Evolutionary conservation across 2,888 invertebrate genomes (phyloP).

Genomic region (Amblyjoppa proteus): DNA sequence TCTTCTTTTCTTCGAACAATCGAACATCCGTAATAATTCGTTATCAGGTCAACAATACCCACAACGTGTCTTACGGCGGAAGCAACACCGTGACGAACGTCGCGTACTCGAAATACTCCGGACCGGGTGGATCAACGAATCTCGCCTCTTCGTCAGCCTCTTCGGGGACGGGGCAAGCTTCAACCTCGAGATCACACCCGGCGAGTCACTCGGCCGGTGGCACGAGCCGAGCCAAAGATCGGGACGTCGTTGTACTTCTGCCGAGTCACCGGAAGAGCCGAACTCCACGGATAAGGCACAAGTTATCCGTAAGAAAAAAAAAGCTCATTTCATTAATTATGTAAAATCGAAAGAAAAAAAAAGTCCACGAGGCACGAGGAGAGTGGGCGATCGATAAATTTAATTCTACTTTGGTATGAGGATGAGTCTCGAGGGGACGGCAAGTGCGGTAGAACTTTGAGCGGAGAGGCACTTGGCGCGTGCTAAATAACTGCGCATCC

Average conservation of each 20-base stretch:
- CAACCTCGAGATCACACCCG: slow-evolving; percentile 70
- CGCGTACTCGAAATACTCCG: slow-evolving; percentile 80
- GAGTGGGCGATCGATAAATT: slow-evolving; percentile 42
- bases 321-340: neutral
- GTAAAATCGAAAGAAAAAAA: neutral
- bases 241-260: slow-evolving; percentile 80
- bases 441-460: slow-evolving; percentile 28
- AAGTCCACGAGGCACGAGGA: neutral
- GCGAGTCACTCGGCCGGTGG: slow-evolving; percentile 66
- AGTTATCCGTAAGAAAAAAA: slow-evolving; percentile 78
- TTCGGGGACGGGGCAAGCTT: slow-evolving; percentile 68
- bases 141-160: slow-evolving; percentile 64
- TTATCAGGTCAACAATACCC: slow-evolving; percentile 87
- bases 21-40: neutral
- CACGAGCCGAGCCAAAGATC: slow-evolving; percentile 74
- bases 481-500: slow-evolving; percentile 58
- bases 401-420: slow-evolving; percentile 40
- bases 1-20: neutral
- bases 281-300: slow-evolving; percentile 79
- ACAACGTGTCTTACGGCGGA: slow-evolving; percentile 90
- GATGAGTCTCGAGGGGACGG: slow-evolving; percentile 17
- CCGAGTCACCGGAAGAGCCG: slow-evolving; percentile 79
- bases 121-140: slow-evolving; percentile 67
- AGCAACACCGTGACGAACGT: slow-evolving; percentile 88
- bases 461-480: slow-evolving; percentile 33